phyloP scores from a whole-genome alignment of 2,113 vertebrate species.

The Chaetops frenatus region DNA sequence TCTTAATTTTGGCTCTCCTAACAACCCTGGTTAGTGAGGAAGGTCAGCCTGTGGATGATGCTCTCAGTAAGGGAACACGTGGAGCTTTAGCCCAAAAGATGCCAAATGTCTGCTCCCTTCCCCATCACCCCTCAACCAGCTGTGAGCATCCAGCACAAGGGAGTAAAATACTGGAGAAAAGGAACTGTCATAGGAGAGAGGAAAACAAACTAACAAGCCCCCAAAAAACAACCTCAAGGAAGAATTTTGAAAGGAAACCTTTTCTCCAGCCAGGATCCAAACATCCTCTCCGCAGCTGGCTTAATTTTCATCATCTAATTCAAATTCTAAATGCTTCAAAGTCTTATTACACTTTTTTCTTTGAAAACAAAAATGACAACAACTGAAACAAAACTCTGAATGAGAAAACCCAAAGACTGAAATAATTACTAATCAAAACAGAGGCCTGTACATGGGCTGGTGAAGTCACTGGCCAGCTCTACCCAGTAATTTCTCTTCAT shows the following conservation, averaged over 20 bases:
- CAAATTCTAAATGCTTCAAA: slow-evolving; percentile 48
- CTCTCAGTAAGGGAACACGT: fast-evolving
- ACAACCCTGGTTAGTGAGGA: background rate
- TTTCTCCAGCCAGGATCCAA: background rate
- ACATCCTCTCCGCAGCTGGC: background rate
- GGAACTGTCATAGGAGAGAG: background rate
- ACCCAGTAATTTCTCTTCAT: slow-evolving; percentile 26
- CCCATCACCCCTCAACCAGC: background rate
- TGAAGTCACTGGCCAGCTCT: slow-evolving; percentile 9
- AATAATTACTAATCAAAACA: slow-evolving; percentile 65
- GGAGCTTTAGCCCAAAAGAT: background rate
- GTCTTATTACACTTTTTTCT: slow-evolving; percentile 50
- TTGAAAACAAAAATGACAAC: slow-evolving; percentile 53
- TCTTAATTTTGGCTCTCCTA: background rate
- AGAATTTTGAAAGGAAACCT: background rate
- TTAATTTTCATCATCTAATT: slow-evolving; percentile 43
- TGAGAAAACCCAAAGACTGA: slow-evolving; percentile 48
- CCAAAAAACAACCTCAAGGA: background rate
- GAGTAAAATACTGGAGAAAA: background rate
- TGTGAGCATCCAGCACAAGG: background rate
- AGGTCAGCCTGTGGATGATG: background rate
- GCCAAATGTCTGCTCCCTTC: background rate
- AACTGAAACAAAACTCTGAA: slow-evolving; percentile 62
- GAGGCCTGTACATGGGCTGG: background rate
- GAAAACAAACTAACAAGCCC: background rate